phyloP scores from a whole-genome alignment of 2,797 vertebrate genomes.

The Odontamblyopus rebecca region DNA sequence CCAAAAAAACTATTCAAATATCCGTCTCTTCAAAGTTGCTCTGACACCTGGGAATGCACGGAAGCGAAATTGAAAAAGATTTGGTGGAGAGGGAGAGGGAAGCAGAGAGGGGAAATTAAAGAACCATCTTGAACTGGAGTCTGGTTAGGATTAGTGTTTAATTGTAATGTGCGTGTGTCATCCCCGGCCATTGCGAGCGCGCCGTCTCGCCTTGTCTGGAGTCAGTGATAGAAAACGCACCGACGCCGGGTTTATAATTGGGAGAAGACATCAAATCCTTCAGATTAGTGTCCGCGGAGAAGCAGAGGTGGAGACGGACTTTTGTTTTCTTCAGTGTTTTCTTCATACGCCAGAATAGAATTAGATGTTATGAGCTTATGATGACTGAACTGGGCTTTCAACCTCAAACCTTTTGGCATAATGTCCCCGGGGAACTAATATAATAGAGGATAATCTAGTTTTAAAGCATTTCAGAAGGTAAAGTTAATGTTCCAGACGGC shows the following conservation, averaged over 20 bases:
- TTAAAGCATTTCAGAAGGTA: too few species aligned
- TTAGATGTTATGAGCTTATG: too few species aligned
- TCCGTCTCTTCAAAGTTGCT: conserved; percentile 66
- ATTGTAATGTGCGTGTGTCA: conserved; percentile 65
- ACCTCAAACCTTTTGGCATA: too few species aligned
- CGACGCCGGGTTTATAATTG: conserved; percentile 58
- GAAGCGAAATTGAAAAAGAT: conserved; percentile 54
- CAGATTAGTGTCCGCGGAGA: conserved; percentile 43
- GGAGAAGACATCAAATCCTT: conserved; percentile 46
- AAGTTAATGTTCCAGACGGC: too few species aligned
- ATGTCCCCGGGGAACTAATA: too few species aligned
- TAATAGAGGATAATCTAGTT: too few species aligned
- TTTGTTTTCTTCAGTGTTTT: conserved; percentile 47
- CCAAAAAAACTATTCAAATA: conserved; percentile 74
- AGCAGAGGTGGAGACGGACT: conserved; percentile 29
- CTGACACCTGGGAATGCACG: conserved; percentile 71
- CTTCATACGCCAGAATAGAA: conserved; percentile 36
- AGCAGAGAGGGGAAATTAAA: conserved; percentile 69
- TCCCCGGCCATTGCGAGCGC: conserved; percentile 63
- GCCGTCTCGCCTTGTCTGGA: conserved; percentile 56
- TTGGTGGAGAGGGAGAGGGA: conserved; percentile 42
- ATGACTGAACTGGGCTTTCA: too few species aligned
- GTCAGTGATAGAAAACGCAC: conserved; percentile 71
- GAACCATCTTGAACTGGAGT: conserved; percentile 69
- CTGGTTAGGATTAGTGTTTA: conserved; percentile 73